These are phyloP conservation scores for Drosophila lacteicornis DNA, from an alignment of 1,140 invertebrate species.

Conservation along the genomic window DNA sequence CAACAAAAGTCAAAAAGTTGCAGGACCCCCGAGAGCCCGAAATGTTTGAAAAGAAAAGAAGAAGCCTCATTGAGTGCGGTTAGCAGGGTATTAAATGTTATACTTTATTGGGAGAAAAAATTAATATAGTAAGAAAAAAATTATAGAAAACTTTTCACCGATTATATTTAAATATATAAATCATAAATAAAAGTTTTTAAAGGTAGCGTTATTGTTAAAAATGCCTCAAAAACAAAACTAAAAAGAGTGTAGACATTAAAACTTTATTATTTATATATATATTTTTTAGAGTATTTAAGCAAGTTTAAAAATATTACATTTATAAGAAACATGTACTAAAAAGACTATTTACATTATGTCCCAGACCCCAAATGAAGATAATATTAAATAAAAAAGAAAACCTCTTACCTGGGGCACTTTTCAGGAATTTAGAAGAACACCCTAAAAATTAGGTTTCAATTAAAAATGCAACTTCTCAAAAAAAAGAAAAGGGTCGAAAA, in stretches of 20 bases:
- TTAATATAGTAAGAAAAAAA: not conserved
- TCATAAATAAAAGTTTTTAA: no score
- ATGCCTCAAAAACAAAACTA: no score
- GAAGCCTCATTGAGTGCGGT: conserved; percentile 17
- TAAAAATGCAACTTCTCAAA: conserved; percentile 12
- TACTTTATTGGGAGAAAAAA: not conserved
- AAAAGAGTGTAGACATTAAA: no score
- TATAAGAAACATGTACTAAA: no score
- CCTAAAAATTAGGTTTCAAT: conserved; percentile 46
- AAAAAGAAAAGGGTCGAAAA: not conserved
- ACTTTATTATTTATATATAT: no score
- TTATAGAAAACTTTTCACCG: no score
- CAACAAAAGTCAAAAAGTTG: conserved; percentile 76
- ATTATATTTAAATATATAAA: no score
- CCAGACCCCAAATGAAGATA: not conserved
- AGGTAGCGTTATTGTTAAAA: no score
- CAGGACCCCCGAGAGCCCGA: conserved; percentile 15
- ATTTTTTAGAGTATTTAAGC: no score
- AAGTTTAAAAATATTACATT: no score
- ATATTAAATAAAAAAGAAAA: not conserved
- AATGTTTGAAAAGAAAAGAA: conserved; percentile 29
- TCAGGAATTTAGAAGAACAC: conserved; percentile 5
- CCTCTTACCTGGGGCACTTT: not conserved
- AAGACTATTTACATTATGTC: not conserved
- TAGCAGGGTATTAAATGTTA: conserved; percentile 8